Conservation (phyloP, 2,888 invertebrate genomes). For the Mythimna ferrago region DNA sequence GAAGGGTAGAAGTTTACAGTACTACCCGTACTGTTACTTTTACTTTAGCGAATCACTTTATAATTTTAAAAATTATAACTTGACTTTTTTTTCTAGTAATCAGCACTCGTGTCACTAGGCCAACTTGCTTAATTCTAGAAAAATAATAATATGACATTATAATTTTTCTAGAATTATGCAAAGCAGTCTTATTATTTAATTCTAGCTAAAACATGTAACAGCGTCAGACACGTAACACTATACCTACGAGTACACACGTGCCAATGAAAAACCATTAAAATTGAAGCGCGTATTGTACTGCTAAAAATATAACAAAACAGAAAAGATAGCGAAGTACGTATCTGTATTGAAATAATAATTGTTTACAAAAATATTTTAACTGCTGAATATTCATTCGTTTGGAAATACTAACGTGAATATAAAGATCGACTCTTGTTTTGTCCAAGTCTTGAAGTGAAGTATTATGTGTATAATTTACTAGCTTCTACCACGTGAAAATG, state of each 20-base stretch:
- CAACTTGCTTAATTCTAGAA: not conserved
- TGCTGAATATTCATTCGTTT: constrained; percentile 16
- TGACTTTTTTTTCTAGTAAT: not conserved
- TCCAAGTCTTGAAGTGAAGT: not conserved
- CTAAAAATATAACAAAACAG: constrained; percentile 28
- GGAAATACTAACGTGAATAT: not conserved
- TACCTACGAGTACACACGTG: constrained; percentile 32
- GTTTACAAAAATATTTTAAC: constrained; percentile 8
- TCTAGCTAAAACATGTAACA: constrained; percentile 29
- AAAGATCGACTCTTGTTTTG: constrained; percentile 5
- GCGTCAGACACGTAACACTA: constrained; percentile 2
- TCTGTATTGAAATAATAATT: constrained; percentile 13
- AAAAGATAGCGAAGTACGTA: constrained; percentile 14
- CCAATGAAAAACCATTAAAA: constrained; percentile 32
- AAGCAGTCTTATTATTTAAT: constrained; percentile 20
- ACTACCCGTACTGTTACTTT: too few species aligned
- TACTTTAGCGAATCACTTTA: too few species aligned
- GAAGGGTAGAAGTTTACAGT: not conserved
- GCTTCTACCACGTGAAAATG: too few species aligned
- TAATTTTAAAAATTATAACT: not conserved
- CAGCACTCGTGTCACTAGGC: not conserved
- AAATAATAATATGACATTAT: not conserved
- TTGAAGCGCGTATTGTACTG: constrained; percentile 27
- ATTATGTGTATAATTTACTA: not conserved
- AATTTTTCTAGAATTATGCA: not conserved